Percentiles rank a stretch among this genome's conserved stretches.
Evolutionary conservation across 37 sponge, comb jelly and placozoan species (phyloP).

Genomic region (Dysidea cf. avara): DNA sequence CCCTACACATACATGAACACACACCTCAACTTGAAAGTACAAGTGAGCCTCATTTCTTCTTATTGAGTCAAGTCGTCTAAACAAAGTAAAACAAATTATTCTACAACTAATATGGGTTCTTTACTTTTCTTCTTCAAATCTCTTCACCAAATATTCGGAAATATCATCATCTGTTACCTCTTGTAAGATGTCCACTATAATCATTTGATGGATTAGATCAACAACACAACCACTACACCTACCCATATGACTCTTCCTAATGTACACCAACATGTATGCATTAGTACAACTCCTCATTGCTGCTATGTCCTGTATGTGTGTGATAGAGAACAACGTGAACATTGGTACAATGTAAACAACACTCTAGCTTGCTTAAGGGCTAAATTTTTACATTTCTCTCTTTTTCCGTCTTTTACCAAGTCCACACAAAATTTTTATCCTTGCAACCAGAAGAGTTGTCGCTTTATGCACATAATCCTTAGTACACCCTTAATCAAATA

Average conservation of each 20-base stretch:
- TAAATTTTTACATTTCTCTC: too few relatives aligned
- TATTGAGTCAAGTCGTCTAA: conserved; percentile 58
- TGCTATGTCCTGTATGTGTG: conserved; percentile 30
- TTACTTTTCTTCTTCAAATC: conserved; percentile 91
- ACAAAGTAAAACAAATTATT: background rate
- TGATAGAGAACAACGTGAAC: too few relatives aligned
- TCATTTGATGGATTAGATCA: background rate
- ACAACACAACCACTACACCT: conserved; percentile 1
- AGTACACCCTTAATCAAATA: background rate
- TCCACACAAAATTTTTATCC: too few relatives aligned
- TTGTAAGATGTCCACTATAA: conserved; percentile 58
- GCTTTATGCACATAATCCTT: too few relatives aligned
- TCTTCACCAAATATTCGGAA: conserved; percentile 58
- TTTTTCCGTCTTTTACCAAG: too few relatives aligned
- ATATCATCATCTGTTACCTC: conserved; percentile 84
- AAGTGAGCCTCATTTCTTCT: conserved; percentile 90
- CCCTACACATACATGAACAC: too few relatives aligned
- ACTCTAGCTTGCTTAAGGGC: too few relatives aligned
- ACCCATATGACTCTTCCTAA: conserved; percentile 76
- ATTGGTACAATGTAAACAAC: too few relatives aligned
- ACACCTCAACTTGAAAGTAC: conserved; percentile 88
- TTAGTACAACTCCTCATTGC: conserved; percentile 88
- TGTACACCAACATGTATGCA: conserved; percentile 99
- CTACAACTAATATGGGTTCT: background rate
- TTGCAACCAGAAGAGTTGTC: too few relatives aligned